Evolutionary conservation across 2,113 vertebrate genomes (phyloP).

Genomic region (Ammodytes dubius): DNA sequence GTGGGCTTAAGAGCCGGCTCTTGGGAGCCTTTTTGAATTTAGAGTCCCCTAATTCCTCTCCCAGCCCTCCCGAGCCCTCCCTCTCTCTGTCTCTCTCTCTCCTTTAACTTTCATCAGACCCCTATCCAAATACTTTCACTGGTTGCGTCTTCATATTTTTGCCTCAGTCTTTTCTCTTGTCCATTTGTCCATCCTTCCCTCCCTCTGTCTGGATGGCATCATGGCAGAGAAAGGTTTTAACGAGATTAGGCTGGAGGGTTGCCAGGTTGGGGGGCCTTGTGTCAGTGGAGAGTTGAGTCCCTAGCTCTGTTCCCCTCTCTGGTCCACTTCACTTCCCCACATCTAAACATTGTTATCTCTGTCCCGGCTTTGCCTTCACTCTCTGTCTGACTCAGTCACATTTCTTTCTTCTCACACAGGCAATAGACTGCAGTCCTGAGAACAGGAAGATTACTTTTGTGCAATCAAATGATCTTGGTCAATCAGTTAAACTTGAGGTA

Average conservation of each 20-base stretch:
- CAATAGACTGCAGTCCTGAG: constrained; percentile 32
- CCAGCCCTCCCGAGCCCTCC: constrained; percentile 15
- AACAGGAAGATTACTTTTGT: constrained; percentile 19
- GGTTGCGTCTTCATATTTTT: constrained; percentile 20
- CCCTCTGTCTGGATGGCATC: constrained; percentile 65
- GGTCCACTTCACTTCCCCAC: constrained; percentile 70
- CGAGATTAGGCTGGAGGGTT: constrained; percentile 77
- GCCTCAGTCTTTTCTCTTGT: constrained; percentile 5
- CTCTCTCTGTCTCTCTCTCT: constrained; percentile 15
- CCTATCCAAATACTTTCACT: constrained; percentile 41
- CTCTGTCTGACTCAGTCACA: constrained; percentile 35
- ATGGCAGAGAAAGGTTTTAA: constrained; percentile 76
- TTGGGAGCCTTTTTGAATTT: constrained; percentile 68
- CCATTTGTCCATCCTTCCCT: constrained; percentile 34
- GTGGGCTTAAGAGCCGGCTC: constrained; percentile 66
- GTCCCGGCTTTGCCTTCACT: constrained; percentile 39
- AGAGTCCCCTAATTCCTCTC: constrained; percentile 64
- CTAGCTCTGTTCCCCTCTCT: constrained; percentile 65
- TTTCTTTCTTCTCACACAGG: constrained; percentile 18
- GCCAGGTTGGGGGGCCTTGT: constrained; percentile 74
- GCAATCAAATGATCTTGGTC: constrained; percentile 55
- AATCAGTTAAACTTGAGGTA: constrained; percentile 31
- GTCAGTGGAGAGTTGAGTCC: constrained; percentile 66
- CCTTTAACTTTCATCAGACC: constrained; percentile 54
- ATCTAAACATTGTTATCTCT: constrained; percentile 75